Evolutionary conservation across 2,888 invertebrate genomes (phyloP), one percentile per base, ranked within the genome.

Genomic region (Harpalus rubripes): DNA sequence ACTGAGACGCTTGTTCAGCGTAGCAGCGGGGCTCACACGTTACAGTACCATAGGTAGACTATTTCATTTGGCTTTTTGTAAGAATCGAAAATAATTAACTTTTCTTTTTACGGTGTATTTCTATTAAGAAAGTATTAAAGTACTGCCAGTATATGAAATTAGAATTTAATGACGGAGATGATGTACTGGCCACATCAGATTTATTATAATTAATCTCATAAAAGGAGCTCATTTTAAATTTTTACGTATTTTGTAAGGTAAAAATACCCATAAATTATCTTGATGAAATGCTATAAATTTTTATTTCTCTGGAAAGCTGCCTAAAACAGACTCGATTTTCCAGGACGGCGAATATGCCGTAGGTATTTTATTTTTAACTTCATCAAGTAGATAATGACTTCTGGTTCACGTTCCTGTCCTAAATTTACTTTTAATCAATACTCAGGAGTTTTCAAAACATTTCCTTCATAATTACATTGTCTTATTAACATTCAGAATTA

Each of bases 281-380:
- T 52, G 44, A 52, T 52, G 7, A 52, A 52, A 52, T 7, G 44
- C 44, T 8, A 52, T 52, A 52, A 52, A 52, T 52, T 52, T 52
- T 52, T 52, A 52, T 52, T 52, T 52, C 44, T 52, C 2, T 52
- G 44, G 44, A 52, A 52, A 52, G 44, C 5, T 52, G 44, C 12
- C 44, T 12, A 12, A 52, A 52, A 52, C 44, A 52, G 44, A 52
- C 44, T 52, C 10, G 44, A 5, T 32, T 32, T 32, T 32, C 32
- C 32, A 32, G 3, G 32, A 32, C 32, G 6, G 32, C 32, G 32
- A 32, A 32, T 32, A 32, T 5, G 32, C 32, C 32, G 44, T 8
- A 52, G 44, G 44, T 52, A 52, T 52, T 52, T 52, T 52, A 52
- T 52, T 52, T 52, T 52, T 10, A 52, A 52, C 44, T 52, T 52